Conservation (phyloP, 2,797 vertebrate genomes). For the Poeciliopsis presidionis region DNA sequence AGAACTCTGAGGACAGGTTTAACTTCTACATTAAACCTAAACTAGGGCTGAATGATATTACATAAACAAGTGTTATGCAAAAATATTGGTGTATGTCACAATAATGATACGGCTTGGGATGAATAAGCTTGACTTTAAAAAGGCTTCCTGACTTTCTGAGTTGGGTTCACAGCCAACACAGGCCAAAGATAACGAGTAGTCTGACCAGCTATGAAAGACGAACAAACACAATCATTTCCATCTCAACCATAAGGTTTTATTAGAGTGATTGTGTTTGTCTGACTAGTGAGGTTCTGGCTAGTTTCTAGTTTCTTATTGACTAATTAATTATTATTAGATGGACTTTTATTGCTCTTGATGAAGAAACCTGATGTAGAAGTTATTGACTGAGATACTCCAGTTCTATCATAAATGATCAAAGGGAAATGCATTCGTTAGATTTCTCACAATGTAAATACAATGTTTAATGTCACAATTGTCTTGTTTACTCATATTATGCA, state of each 20-base stretch:
- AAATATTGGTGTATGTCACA: neutral
- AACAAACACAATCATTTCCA: neutral
- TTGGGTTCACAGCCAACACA: neutral
- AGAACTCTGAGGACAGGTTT: neutral
- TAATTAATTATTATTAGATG: neutral
- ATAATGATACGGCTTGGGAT: neutral
- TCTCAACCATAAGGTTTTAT: neutral
- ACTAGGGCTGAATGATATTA: neutral
- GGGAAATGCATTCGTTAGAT: neutral
- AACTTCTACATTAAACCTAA: neutral
- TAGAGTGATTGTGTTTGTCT: neutral
- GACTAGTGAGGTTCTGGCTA: neutral
- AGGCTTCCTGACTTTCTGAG: neutral
- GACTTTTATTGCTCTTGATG: neutral
- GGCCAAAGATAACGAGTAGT: neutral
- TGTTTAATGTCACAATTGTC: neutral
- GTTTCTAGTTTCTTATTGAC: neutral
- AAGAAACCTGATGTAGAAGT: neutral
- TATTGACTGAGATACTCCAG: neutral
- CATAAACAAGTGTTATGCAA: too few species aligned
- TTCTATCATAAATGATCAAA: neutral
- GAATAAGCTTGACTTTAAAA: neutral
- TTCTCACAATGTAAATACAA: neutral
- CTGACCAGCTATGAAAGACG: neutral
- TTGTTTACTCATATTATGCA: neutral